Evolutionary conservation across 1,140 invertebrate genomes (phyloP).

Genomic region (Aphaenogaster ashmeadi): DNA sequence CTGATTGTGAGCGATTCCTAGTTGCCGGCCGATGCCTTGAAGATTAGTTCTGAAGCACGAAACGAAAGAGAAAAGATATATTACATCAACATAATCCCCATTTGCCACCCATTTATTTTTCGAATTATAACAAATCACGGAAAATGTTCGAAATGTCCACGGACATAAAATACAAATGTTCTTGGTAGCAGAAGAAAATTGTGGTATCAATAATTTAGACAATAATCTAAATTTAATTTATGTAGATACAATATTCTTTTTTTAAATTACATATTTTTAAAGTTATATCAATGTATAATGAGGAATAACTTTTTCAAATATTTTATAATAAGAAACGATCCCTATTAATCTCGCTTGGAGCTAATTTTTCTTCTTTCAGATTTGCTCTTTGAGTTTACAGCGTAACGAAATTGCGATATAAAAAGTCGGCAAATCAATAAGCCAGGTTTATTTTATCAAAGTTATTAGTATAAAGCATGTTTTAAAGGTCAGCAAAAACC

Average conservation of each 20-base stretch:
- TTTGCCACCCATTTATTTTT: background rate
- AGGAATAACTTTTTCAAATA: background rate
- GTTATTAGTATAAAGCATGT: background rate
- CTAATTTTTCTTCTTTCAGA: background rate
- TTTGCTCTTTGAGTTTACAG: background rate
- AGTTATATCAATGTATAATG: background rate
- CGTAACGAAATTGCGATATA: background rate
- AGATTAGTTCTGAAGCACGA: background rate
- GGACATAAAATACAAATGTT: background rate
- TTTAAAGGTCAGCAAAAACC: background rate
- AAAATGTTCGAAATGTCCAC: background rate
- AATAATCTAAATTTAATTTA: background rate
- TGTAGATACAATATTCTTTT: background rate
- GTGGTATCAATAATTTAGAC: background rate
- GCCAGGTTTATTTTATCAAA: constrained; percentile 11
- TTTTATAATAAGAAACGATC: background rate
- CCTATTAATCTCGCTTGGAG: background rate
- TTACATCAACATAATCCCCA: background rate
- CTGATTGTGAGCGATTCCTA: background rate
- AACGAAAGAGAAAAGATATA: background rate
- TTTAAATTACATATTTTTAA: background rate
- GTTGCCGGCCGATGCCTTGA: background rate
- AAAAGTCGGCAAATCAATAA: constrained; percentile 4
- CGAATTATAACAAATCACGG: background rate
- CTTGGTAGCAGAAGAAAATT: background rate